phyloP scores from a whole-genome alignment of 2,113 vertebrate species.

The Halcyon senegalensis region DNA sequence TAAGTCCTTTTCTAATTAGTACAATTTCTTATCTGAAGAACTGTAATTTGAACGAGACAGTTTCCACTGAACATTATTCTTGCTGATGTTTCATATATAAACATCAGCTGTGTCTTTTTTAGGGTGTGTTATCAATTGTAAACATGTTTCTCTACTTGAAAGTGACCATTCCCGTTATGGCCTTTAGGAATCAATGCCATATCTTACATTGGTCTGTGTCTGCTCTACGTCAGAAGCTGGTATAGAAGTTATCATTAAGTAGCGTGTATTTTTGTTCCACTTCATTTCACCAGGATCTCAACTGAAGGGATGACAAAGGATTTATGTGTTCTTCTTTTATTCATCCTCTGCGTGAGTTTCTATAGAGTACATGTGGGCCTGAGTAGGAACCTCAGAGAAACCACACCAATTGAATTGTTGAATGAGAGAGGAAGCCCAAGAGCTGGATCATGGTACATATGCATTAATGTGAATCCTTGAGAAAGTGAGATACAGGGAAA shows the following conservation, averaged over 20 bases:
- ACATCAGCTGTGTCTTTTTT: not conserved
- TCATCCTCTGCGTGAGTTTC: not conserved
- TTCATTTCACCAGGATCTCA: not conserved
- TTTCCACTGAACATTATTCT: not conserved
- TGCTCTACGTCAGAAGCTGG: not conserved
- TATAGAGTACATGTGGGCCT: not conserved
- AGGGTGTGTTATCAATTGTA: not conserved
- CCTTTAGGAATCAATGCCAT: not conserved
- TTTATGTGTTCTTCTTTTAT: not conserved
- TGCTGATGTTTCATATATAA: not conserved
- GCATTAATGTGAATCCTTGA: not conserved
- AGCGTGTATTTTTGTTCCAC: not conserved
- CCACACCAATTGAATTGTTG: not conserved
- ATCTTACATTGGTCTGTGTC: not conserved
- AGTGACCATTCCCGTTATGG: not conserved
- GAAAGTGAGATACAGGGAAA: not conserved
- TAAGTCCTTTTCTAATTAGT: slow-evolving; percentile 25
- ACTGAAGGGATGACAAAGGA: not conserved
- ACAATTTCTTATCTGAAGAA: slow-evolving; percentile 16
- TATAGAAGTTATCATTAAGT: not conserved
- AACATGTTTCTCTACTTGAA: not conserved
- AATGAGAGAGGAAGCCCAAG: not conserved
- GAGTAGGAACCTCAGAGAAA: not conserved
- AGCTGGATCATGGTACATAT: not conserved
- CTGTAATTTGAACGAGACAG: not conserved